Evolutionary conservation across 2,888 invertebrate species (phyloP), one percentile per base, ranked within the genome.

Genomic region (Frankliniella intonsa): DNA sequence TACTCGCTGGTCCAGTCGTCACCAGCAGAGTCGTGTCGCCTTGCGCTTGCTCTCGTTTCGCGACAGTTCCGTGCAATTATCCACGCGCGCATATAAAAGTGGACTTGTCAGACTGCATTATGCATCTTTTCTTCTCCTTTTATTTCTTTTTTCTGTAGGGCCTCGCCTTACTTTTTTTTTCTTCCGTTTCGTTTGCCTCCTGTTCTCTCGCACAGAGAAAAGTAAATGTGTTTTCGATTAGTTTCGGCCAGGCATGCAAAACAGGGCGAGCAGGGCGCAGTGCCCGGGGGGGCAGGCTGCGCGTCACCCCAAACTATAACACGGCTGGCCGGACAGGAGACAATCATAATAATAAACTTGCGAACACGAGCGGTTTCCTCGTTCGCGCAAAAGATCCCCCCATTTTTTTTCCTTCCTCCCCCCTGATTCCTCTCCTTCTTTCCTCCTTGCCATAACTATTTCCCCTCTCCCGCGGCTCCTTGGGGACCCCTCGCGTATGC

Each of bases 201-300:
- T 38, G 38, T 38, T 22, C 11, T 69, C 22, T 69, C 69, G 11
- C 69, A 19, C 62, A 7, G n/a, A 62, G 69, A 25, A 76, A 76
- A 22, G 69, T 76, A 25, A 76, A 76, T 76, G 69, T 76, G 69
- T 76, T 76, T 76, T 76, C 69, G 69, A 76, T 76, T 76, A 76
- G 69, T 76, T 76, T 76, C 69, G 69, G 69, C 69, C 69, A 22
- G 69, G 69, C 69, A 76, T 76, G 69, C 69, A 76, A 76, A 76
- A 76, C 25, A 76, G 69, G 19, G n/a, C 65, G 65, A 2, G n/a
- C 65, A 14, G n/a, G 65, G n/a, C n/a, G n/a, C 65, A n/a, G 22
- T 22, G 22, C 65, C 65, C n/a, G 10, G 8, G 22, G 69, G 22
- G 1, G 25, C 25, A 11, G 17, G 19, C 62, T 17, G 3, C n/a